Conservation (phyloP, 2,797 vertebrate genomes). For the Serranus cabrilla region DNA sequence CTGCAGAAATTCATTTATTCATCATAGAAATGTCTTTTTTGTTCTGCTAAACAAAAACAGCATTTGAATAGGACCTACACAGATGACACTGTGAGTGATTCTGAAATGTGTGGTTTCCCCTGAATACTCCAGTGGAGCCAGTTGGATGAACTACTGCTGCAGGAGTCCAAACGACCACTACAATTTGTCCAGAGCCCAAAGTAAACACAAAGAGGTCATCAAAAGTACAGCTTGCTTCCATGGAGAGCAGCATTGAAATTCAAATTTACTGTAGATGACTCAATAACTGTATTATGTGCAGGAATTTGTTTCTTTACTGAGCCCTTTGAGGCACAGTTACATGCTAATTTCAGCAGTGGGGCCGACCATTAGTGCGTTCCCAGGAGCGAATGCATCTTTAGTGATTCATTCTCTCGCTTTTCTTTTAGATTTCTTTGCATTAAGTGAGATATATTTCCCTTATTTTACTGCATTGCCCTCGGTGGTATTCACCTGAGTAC, state of each 20-base stretch:
- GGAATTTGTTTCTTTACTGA: slow-evolving; percentile 42
- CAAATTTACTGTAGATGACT: slow-evolving; percentile 56
- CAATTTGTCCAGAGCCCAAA: slow-evolving; percentile 39
- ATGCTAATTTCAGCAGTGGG: slow-evolving; percentile 50
- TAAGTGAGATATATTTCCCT: slow-evolving; percentile 22
- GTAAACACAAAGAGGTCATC: slow-evolving; percentile 58
- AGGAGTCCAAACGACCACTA: slow-evolving; percentile 29
- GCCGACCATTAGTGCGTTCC: slow-evolving; percentile 23
- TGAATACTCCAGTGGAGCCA: slow-evolving; percentile 11
- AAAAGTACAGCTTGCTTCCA: slow-evolving; percentile 44
- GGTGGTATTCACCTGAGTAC: slow-evolving; percentile 13
- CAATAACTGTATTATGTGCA: slow-evolving; percentile 52
- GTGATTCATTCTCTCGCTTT: slow-evolving; percentile 29
- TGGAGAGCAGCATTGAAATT: slow-evolving; percentile 36
- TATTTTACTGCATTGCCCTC: slow-evolving; percentile 3
- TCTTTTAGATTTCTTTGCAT: slow-evolving; percentile 29
- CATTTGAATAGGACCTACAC: not conserved
- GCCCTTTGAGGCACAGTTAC: slow-evolving; percentile 41
- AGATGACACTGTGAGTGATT: slow-evolving; percentile 6
- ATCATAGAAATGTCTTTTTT: not conserved
- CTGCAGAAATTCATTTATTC: not conserved
- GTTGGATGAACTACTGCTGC: slow-evolving; percentile 23
- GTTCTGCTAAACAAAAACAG: not conserved
- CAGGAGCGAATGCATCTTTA: slow-evolving; percentile 27
- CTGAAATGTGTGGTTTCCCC: slow-evolving; percentile 10